These are phyloP conservation scores for Todiramphus saurophagus DNA, from an alignment of 2,113 vertebrate species.

Conservation along the genomic window DNA sequence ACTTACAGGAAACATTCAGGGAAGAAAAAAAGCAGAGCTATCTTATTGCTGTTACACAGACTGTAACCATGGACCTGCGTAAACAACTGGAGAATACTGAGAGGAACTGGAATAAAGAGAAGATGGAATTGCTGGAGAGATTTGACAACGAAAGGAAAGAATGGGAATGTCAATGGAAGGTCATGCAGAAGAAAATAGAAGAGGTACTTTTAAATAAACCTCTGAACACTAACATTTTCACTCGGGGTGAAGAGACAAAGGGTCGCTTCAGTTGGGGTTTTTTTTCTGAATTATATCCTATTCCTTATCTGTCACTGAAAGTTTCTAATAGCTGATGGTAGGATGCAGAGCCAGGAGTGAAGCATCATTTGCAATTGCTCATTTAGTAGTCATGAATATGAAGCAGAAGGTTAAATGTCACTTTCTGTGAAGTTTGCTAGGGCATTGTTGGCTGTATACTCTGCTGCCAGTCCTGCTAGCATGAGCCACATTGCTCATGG, in stretches of 20 bases:
- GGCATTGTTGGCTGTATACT: not conserved
- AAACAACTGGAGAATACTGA: constrained; percentile 85
- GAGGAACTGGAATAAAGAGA: constrained; percentile 87
- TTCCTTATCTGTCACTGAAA: not conserved
- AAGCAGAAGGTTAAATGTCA: not conserved
- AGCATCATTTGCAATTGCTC: not conserved
- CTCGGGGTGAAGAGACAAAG: not conserved
- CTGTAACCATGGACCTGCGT: constrained; percentile 85
- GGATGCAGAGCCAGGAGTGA: not conserved
- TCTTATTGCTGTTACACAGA: constrained; percentile 73
- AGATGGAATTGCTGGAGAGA: constrained; percentile 89
- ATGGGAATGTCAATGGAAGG: constrained; percentile 94
- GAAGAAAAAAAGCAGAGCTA: constrained; percentile 75
- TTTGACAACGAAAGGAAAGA: constrained; percentile 93
- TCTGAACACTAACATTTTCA: not conserved
- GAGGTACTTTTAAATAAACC: constrained; percentile 77
- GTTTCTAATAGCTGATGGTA: not conserved
- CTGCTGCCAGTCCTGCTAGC: not conserved
- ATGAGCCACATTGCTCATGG: not conserved
- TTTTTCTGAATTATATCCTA: not conserved
- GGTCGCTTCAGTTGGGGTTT: not conserved
- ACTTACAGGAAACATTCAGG: constrained; percentile 69
- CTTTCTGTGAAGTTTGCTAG: not conserved
- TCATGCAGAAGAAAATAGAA: constrained; percentile 97
- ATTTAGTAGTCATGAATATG: not conserved